A percentile compares a stretch with the other conserved stretches of the same genome.
These are phyloP conservation scores for Radopholus similis DNA, from an alignment of 1,140 invertebrate species.

Conservation along the genomic window DNA sequence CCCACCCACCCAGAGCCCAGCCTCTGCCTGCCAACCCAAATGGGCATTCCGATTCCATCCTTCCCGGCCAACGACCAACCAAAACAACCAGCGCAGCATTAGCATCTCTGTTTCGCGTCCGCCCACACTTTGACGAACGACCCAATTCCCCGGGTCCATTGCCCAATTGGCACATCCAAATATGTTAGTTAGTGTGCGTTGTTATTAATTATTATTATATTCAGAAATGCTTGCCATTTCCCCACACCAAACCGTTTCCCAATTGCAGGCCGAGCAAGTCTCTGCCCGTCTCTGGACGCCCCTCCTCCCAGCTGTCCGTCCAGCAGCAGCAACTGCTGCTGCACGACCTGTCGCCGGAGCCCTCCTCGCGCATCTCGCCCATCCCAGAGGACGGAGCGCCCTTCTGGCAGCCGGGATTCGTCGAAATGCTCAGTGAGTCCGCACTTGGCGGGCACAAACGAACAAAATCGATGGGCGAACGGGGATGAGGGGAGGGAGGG, in stretches of 20 bases:
- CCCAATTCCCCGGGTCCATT: too few species aligned
- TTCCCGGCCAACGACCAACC: too few species aligned
- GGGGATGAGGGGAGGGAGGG: background rate
- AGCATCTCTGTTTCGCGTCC: too few species aligned
- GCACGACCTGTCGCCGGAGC: background rate
- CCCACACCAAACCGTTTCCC: background rate
- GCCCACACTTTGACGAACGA: too few species aligned
- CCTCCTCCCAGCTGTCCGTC: background rate
- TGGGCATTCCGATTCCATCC: too few species aligned
- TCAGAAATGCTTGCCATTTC: background rate
- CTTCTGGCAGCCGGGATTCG: constrained; percentile 2
- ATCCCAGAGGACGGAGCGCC: constrained; percentile 12
- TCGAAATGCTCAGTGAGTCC: constrained; percentile 7
- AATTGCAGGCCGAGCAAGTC: background rate
- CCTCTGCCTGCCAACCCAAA: too few species aligned
- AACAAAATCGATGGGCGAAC: background rate
- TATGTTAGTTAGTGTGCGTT: too few species aligned
- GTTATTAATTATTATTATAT: too few species aligned
- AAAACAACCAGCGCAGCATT: too few species aligned
- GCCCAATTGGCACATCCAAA: too few species aligned
- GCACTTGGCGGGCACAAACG: background rate
- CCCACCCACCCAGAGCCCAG: too few species aligned
- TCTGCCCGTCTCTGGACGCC: constrained; percentile 9
- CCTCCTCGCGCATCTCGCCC: background rate
- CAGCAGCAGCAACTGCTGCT: background rate